Evolutionary conservation across 2,888 invertebrate genomes (phyloP), one percentile per base, ranked within the genome.

Genomic region (Limnephilus marmoratus): DNA sequence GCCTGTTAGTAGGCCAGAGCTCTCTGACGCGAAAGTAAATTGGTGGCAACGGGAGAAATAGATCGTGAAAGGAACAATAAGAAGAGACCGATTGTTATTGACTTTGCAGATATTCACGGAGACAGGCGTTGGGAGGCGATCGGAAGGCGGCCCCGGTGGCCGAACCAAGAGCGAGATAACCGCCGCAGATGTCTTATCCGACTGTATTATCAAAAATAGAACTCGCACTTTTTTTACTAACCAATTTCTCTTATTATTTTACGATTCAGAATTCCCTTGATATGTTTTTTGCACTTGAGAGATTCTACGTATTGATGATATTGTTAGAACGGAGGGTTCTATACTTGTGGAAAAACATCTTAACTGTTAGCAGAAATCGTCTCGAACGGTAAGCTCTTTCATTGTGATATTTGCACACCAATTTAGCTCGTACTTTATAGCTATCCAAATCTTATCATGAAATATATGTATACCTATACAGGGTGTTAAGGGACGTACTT

Each of bases 1-100:
- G 92, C 31, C 81, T 83, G 89, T 93, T 93, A 87, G 93, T 93
- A 90, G 93, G 93, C 92, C 92, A 93, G 37, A 89, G 91, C 89
- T 91, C 92, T 93, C 93, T 91, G 90, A 92, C 90, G 93, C 93
- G 93, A 93, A 93, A 93, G 93, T 93, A 93, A 93, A 93, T 93
- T 93, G 90, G 93, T 92, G 91, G 92, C 90, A 91, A 87, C 89
- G 90, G 91, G 86, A 92, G 91, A 93, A 93, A 93, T 93, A 93
- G 93, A 93, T 92, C 93, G 93, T 93, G 93, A 93, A 93, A 83
- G 31, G 90, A 85, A 91, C 91, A 92, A 93, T 91, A 91, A 91
- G 92, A 91, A n/a, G 90, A 93, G 83, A 81, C 41, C 90, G 92
- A 91, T 91, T 90, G 92, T 85, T 89, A 91, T 93, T 92, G 92